These are phyloP conservation scores for Trididemnum nubilum DNA, from an alignment of 23 tunicate species.

Conservation along the genomic window DNA sequence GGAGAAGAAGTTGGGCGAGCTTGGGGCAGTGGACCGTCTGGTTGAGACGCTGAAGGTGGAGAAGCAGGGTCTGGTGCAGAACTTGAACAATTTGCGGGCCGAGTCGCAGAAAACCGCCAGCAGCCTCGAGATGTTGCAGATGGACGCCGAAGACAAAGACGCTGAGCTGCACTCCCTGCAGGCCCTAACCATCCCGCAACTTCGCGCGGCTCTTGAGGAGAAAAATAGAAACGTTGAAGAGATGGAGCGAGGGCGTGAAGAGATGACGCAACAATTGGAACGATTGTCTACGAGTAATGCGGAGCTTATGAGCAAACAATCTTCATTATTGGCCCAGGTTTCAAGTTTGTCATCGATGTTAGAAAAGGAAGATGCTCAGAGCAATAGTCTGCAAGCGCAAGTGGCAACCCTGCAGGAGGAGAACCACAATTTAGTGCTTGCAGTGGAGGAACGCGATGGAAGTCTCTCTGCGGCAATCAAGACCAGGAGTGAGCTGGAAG, in stretches of 20 bases:
- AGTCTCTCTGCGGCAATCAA: neutral
- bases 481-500: neutral
- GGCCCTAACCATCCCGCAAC: neutral
- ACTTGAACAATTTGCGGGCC: neutral
- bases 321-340: neutral
- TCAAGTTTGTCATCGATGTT: neutral
- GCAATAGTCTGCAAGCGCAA: neutral
- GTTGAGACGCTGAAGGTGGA: neutral
- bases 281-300: neutral
- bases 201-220: neutral
- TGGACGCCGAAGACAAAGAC: slow-evolving; percentile 44
- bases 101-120: slow-evolving; percentile 3
- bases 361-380: neutral
- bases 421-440: neutral
- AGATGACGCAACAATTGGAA: neutral
- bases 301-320: neutral
- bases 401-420: neutral
- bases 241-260: neutral
- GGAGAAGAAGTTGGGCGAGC: neutral
- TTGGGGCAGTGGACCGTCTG: neutral
- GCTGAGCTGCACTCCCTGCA: neutral
- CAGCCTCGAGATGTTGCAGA: slow-evolving; percentile 20
- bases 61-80: neutral
- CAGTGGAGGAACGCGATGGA: neutral
- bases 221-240: neutral